Base-by-base conservation (phyloP, 2,797 vertebrate species). In the Leptodon cayanensis region DNA sequence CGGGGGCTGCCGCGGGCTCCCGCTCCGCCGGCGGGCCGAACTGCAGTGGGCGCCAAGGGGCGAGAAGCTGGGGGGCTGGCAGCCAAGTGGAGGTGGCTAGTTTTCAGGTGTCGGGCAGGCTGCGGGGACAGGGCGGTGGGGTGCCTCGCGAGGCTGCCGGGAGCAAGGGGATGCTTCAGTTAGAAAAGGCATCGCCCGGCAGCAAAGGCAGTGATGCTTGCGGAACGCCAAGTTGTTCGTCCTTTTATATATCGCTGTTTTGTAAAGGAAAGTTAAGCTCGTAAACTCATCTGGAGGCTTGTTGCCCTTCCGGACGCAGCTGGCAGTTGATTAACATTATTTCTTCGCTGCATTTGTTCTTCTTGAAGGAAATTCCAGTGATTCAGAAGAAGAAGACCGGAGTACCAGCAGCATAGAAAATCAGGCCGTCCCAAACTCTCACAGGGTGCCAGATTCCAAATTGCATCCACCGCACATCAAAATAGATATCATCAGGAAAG, bases 401-500 rank as follows among this genome's bases (percentile, higher is more conserved):
- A 98, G 97, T 76, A 82, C 94, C 40, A 98, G 98, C 50, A 96
- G 97, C n/a, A 6, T 50, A 6, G 97, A 98, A 84, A 98, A 93
- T 89, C 98, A 98, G 61, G 98, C 97, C 31, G 50, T 96, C 79
- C 73, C 97, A 83, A 96, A 97, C 97, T 96, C 96, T 40, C 90
- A 98, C 95, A 97, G 98, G 79, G 81, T 98, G 89, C 86, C 97
- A 2, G 98, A 98, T 74, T 40, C 98, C 97, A 98, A 98, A 96
- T 91, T 96, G 31, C 96, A 98, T 97, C 63, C 96, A 62, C 95
- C 97, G 18, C 98, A 99, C 47, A 95, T 97, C 96, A 99, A 99
- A 98, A 98, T 98, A 31, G 98, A 99, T 28, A 90, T 98, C 85
- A 98, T 99, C 96, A 98, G 97, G 83, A 98, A 98, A 93, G 99